Percentiles rank a stretch among this genome's conserved stretches.
Conservation (phyloP, 2,113 vertebrate genomes). For the Marcusenius ussheri region DNA sequence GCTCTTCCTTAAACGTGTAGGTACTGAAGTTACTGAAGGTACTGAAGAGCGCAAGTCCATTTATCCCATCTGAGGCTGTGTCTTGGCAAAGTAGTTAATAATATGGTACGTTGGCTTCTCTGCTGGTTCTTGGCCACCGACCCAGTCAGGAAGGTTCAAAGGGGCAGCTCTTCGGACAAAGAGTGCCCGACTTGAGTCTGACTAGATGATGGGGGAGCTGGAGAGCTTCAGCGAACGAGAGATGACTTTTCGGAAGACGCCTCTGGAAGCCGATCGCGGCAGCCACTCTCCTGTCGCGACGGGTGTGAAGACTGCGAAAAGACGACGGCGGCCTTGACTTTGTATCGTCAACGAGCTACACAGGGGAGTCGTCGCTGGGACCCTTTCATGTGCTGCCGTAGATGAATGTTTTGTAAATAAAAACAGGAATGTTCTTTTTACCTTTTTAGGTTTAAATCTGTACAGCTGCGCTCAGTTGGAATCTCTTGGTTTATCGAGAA, state of each 20-base stretch:
- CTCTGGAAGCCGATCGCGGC: background rate
- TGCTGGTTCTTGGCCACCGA: background rate
- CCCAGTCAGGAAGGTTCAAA: background rate
- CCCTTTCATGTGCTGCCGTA: conserved; percentile 9
- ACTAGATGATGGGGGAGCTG: background rate
- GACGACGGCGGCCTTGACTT: conserved; percentile 1
- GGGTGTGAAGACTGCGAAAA: background rate
- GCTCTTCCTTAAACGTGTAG: background rate
- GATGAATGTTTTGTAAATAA: conserved; percentile 22
- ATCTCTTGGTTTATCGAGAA: conserved; percentile 12
- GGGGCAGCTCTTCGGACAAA: background rate
- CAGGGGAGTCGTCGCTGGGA: conserved; percentile 15
- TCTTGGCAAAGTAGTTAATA: background rate
- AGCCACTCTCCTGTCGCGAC: background rate
- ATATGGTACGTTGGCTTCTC: background rate
- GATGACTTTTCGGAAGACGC: background rate
- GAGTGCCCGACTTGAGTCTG: background rate
- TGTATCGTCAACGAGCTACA: conserved; percentile 14
- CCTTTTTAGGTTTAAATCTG: conserved; percentile 35
- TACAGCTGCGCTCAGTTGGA: conserved; percentile 35
- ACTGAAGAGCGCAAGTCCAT: background rate
- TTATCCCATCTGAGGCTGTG: background rate
- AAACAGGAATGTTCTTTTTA: background rate
- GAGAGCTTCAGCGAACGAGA: background rate
- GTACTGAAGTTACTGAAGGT: background rate